A percentile compares a stretch with the other conserved stretches of the same genome.
Conservation (phyloP, 2,113 vertebrate species). For the Choloepus hoffmanni region DNA sequence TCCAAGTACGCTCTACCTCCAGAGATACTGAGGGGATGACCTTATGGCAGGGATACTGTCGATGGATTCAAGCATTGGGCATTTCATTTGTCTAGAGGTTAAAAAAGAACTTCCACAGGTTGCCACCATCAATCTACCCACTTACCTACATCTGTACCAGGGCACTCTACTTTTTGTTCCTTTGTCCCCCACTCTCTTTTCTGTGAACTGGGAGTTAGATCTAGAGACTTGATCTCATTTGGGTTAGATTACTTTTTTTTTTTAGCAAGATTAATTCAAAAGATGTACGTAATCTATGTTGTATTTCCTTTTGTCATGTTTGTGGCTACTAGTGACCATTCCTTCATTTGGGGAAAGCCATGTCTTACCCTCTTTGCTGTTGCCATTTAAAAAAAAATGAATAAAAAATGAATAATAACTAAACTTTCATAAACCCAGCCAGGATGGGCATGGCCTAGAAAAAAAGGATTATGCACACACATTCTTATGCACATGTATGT, state of each 20-base stretch:
- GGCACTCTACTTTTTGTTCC: background rate
- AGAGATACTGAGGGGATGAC: background rate
- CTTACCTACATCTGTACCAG: background rate
- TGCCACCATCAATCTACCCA: too few relatives aligned
- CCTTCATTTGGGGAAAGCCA: background rate
- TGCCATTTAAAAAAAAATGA: background rate
- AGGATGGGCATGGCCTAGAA: background rate
- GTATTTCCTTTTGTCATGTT: background rate
- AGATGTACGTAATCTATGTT: background rate
- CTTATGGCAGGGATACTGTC: accelerated
- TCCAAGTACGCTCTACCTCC: background rate
- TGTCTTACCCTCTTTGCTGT: background rate
- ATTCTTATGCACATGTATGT: background rate
- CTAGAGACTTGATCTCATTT: background rate
- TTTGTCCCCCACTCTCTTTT: background rate
- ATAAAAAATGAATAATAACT: background rate
- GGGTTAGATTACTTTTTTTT: background rate
- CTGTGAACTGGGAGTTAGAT: background rate
- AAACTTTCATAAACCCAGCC: background rate
- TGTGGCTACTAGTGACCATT: background rate
- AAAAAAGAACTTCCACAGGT: background rate
- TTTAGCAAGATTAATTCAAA: background rate
- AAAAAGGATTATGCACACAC: background rate
- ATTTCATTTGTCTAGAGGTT: background rate
- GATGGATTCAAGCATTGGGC: background rate